Conservation (phyloP, 2,888 invertebrate genomes). For the Sminthurides aquaticus region DNA sequence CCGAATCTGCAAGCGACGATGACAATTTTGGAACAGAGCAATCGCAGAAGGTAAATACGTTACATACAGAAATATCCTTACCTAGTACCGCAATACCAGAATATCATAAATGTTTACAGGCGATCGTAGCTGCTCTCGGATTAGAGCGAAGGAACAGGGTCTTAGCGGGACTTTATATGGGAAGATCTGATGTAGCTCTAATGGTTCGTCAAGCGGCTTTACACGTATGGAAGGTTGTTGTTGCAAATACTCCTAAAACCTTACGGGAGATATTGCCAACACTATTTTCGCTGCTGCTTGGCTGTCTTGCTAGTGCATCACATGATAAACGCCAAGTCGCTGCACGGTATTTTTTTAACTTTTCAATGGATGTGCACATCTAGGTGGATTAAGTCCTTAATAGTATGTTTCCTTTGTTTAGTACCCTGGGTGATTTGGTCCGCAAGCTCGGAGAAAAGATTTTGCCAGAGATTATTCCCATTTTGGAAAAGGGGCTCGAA, state of each 20-base stretch:
- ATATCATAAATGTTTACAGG: conserved; percentile 48
- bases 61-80: background rate
- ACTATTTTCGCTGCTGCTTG: conserved; percentile 80
- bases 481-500: conserved; percentile 84
- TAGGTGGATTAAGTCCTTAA: too few relatives aligned
- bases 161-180: conserved; percentile 91
- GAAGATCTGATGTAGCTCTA: conserved; percentile 89
- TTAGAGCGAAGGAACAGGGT: conserved; percentile 85
- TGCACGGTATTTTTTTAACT: conserved; percentile 26
- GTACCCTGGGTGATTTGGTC: conserved; percentile 93
- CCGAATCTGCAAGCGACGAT: conserved; percentile 95
- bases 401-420: too few relatives aligned
- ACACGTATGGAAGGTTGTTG: conserved; percentile 99
- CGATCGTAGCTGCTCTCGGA: conserved; percentile 82
- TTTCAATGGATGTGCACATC: too few relatives aligned
- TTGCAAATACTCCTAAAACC: conserved; percentile 94
- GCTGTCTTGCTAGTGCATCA: conserved; percentile 91
- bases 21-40: conserved; percentile 98
- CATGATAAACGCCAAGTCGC: conserved; percentile 79
- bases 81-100: background rate
- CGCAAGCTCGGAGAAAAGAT: conserved; percentile 95
- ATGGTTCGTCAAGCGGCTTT: conserved; percentile 95
- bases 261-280: conserved; percentile 91
- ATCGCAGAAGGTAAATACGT: conserved; percentile 57
- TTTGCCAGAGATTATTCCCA: conserved; percentile 94